Evolutionary conservation across 2,113 vertebrate species (phyloP), one percentile per base, ranked within the genome.

Genomic region (Heterotilapia buettikoferi): DNA sequence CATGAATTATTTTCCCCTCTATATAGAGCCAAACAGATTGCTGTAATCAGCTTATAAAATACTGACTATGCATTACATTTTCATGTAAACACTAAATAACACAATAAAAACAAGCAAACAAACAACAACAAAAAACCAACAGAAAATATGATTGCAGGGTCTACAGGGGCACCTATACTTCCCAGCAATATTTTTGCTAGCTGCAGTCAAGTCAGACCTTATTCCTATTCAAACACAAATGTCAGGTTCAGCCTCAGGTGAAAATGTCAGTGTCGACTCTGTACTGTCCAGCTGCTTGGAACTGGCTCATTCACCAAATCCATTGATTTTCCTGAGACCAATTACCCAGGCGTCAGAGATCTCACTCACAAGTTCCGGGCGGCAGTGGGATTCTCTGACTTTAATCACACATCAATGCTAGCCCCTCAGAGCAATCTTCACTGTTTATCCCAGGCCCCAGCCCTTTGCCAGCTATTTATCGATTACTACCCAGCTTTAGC

Each of bases 401-500:
- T 95, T 96, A 95, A 96, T 96, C 95, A 95, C 95, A 95, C 94
- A 94, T 95, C 94, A 94, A 90, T 95, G 95, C 89, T 80, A 29
- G 81, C 85, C 90, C 91, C 93, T 94, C 59, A 31, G 91, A 94
- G 90, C 92, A 94, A 93, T 94, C 92, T 94, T 85, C 92, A 92
- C 90, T 94, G 95, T 95, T 95, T 95, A 95, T 94, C 91, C 93
- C 79, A 6, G 56, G 53, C 91, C 61, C 83, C 90, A 29, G 61
- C 92, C 87, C 89, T 89, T 91, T 86, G 88, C 93, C 89, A 86
- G 86, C 90, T 90, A 68, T 4, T 6, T 92, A 95, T 96, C 86
- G 95, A 96, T 95, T 84, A 79, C 88, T 66, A 76, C 53, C 86
- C 79, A 11, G 93, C 89, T 87, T 86, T 78, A 87, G 86, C 82